Percentiles rank a stretch among this genome's conserved stretches.
Conservation (phyloP, 2,888 invertebrate genomes). For the Geophilus truncorum region DNA sequence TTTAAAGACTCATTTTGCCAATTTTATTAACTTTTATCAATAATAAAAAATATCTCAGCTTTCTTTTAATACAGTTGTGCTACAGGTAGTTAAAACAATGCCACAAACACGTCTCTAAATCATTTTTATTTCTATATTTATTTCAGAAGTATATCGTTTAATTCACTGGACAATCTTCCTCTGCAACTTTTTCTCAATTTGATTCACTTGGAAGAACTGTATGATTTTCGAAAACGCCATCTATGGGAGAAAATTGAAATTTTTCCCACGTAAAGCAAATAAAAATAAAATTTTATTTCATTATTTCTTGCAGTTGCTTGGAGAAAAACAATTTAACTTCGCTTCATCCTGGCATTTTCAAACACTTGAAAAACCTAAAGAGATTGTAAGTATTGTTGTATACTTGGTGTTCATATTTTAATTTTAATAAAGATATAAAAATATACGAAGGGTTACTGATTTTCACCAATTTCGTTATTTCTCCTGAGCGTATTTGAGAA, state of each 20-base stretch:
- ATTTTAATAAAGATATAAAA: not conserved
- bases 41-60: too few relatives aligned
- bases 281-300: not conserved
- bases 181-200: constrained; percentile 58
- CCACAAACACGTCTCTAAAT: constrained; percentile 39
- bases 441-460: not conserved
- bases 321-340: not conserved
- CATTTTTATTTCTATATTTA: constrained; percentile 58
- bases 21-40: too few relatives aligned
- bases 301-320: not conserved
- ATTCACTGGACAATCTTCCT: constrained; percentile 58
- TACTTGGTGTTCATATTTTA: not conserved
- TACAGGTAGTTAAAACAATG: too few relatives aligned
- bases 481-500: too few relatives aligned
- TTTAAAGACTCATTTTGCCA: too few relatives aligned
- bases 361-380: not conserved
- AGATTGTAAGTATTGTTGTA: not conserved
- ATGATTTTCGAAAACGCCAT: not conserved
- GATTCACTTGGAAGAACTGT: constrained; percentile 58
- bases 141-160: constrained; percentile 64
- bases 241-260: not conserved
- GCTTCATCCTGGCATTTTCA: not conserved
- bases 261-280: too few relatives aligned
- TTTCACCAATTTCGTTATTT: not conserved
- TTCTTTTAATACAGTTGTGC: too few relatives aligned